A percentile compares a stretch with the other conserved stretches of the same genome.
phyloP scores from a whole-genome alignment of 2,797 vertebrate species.

The Falco columbarius region DNA sequence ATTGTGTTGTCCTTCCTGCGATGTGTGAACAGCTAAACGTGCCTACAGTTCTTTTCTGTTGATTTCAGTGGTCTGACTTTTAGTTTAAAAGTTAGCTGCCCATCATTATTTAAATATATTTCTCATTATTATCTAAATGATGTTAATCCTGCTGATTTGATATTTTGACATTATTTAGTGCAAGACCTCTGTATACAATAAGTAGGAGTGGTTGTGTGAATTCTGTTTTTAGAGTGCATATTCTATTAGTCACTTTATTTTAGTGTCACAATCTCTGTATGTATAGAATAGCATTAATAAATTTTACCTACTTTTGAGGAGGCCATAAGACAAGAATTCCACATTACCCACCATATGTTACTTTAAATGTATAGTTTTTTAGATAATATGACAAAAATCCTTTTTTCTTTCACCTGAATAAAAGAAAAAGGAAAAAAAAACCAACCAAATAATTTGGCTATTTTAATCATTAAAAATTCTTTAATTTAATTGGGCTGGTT shows the following conservation, averaged over 20 bases:
- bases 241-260: neutral
- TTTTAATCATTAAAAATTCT: neutral
- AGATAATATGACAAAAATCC: neutral
- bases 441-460: neutral
- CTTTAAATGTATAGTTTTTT: neutral
- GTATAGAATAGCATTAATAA: neutral
- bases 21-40: neutral
- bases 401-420: neutral
- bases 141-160: neutral
- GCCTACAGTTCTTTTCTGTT: neutral
- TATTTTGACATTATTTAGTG: neutral
- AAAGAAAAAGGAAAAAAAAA: neutral
- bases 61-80: neutral
- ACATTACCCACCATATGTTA: neutral
- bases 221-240: neutral
- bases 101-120: neutral
- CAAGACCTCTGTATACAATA: neutral
- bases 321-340: neutral
- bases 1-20: neutral
- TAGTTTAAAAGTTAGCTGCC: neutral
- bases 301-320: neutral
- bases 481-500: neutral
- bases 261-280: neutral
- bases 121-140: neutral
- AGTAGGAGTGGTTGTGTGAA: neutral